These are phyloP conservation scores for Bombus difficillimus DNA, from an alignment of 1,140 invertebrate species.

Conservation along the genomic window DNA sequence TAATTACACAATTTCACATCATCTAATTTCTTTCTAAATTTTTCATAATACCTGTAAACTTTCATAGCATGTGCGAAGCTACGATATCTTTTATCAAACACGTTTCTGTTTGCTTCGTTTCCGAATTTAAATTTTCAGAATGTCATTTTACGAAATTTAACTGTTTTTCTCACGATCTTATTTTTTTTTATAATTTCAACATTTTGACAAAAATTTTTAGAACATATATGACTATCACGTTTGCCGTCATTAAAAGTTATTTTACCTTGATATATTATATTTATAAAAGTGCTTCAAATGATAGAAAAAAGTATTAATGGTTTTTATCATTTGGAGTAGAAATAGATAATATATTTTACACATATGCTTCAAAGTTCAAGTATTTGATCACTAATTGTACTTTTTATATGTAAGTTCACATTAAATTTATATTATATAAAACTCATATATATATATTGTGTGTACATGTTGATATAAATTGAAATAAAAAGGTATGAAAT, in stretches of 20 bases:
- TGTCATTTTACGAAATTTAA: background rate
- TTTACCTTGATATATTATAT: background rate
- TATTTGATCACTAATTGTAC: background rate
- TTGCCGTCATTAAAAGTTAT: conserved; percentile 1
- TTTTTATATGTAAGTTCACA: background rate
- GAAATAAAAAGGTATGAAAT: background rate
- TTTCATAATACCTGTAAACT: background rate
- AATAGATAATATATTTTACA: conserved; percentile 10
- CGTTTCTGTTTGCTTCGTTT: background rate
- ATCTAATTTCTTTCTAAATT: conserved; percentile 1
- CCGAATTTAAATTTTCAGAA: conserved; percentile 25
- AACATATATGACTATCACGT: background rate
- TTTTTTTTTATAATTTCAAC: background rate
- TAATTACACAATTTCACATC: conserved; percentile 1
- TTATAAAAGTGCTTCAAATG: background rate
- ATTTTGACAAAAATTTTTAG: background rate
- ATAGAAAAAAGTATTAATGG: background rate
- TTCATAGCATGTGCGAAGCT: background rate
- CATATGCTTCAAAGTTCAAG: background rate
- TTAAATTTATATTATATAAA: background rate
- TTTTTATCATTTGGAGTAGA: conserved; percentile 21
- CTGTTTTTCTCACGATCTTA: background rate
- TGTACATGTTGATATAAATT: conserved; percentile 3
- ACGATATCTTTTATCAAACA: conserved; percentile 5
- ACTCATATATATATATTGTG: no score